A percentile compares a stretch with the other conserved stretches of the same genome.
These are phyloP conservation scores for Diabrotica balteata DNA, from an alignment of 2,888 invertebrate genomes.

Conservation along the genomic window DNA sequence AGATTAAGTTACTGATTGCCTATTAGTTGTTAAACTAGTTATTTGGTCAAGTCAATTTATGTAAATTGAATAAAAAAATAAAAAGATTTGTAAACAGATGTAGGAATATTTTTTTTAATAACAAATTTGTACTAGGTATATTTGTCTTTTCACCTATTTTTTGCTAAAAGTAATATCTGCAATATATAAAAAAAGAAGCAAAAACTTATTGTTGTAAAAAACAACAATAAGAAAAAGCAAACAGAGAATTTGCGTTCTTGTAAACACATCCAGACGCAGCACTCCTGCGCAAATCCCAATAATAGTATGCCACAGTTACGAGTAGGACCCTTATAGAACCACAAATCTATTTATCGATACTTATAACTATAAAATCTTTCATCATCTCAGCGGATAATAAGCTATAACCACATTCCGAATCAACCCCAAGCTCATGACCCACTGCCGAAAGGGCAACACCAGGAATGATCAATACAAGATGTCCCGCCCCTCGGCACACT, in stretches of 20 bases:
- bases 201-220: too few species aligned
- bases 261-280: not conserved
- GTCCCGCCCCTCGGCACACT: conserved; percentile 42
- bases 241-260: not conserved
- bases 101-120: too few species aligned
- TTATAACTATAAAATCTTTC: not conserved
- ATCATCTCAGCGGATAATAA: conserved; percentile 1
- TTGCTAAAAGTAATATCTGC: too few species aligned
- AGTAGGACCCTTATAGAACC: not conserved
- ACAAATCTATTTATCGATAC: not conserved
- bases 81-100: too few species aligned
- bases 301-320: not conserved
- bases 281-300: conserved; percentile 5
- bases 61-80: too few species aligned
- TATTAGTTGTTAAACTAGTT: too few species aligned
- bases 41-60: too few species aligned
- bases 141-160: too few species aligned
- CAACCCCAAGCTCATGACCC: conserved; percentile 21
- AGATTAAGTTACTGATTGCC: too few species aligned
- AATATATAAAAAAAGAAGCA: too few species aligned
- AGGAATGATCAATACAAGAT: conserved; percentile 46
- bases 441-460: conserved; percentile 35
- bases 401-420: not conserved
- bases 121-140: too few species aligned
- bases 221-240: too few species aligned